Evolutionary conservation across 2,797 vertebrate genomes (phyloP).

Genomic region (Cyclura pinguis): DNA sequence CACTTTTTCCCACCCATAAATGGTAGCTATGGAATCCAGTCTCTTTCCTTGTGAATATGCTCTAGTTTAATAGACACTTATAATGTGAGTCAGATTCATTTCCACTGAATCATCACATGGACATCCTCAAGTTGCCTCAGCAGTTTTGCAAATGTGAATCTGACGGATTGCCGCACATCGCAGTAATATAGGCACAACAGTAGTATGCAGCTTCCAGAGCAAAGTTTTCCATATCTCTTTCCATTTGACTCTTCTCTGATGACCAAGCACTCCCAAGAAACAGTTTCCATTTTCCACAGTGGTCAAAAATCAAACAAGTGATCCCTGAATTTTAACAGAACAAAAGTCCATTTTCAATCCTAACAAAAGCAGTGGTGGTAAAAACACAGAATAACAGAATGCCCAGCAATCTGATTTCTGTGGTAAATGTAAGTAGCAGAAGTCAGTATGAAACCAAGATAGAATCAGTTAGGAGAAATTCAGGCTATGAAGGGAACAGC

Average conservation of each 20-base stretch:
- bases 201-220: no score
- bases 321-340: background rate
- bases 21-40: slow-evolving; percentile 13
- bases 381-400: background rate
- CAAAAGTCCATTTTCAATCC: background rate
- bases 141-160: background rate
- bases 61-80: slow-evolving; percentile 18
- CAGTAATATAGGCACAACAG: background rate
- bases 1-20: slow-evolving; percentile 23
- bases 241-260: background rate
- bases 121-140: background rate
- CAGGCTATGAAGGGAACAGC: no score
- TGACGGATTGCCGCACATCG: background rate
- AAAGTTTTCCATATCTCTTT: background rate
- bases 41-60: slow-evolving; percentile 25
- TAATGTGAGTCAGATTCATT: slow-evolving; percentile 22
- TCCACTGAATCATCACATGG: slow-evolving; percentile 24
- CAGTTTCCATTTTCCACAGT: background rate
- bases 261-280: background rate
- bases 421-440: background rate
- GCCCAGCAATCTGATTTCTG: background rate
- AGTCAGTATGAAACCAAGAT: no score
- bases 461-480: no score
- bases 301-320: background rate
- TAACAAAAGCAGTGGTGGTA: background rate